Conservation (phyloP, 2,888 invertebrate species). For the Epinotia bilunana region DNA sequence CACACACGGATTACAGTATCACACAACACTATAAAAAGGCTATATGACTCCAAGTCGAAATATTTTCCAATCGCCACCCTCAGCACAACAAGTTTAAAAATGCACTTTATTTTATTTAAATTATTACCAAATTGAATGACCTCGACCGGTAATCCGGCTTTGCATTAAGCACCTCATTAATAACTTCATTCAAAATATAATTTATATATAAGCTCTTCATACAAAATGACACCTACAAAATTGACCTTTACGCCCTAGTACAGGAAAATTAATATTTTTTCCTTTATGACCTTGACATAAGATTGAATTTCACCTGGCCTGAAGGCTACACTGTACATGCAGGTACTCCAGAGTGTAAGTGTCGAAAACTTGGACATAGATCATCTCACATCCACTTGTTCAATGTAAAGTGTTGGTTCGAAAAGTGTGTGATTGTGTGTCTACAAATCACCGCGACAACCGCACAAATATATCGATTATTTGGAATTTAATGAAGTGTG, state of each 20-base stretch:
- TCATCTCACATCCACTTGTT: conserved; percentile 12
- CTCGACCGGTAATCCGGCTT: conserved; percentile 40
- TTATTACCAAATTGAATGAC: conserved; percentile 40
- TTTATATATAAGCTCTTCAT: conserved; percentile 37
- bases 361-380: conserved; percentile 27
- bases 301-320: neutral
- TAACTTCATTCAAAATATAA: conserved; percentile 41
- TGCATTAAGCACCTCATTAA: conserved; percentile 42
- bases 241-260: neutral
- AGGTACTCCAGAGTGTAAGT: conserved; percentile 46
- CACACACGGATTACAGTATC: conserved; percentile 24
- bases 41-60: too few species aligned
- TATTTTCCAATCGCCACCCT: conserved; percentile 66
- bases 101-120: conserved; percentile 41
- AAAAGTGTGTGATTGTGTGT: conserved; percentile 63
- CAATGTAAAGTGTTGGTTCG: conserved; percentile 3
- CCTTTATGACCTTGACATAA: neutral
- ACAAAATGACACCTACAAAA: conserved; percentile 40
- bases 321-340: neutral
- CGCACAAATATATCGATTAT: conserved; percentile 71
- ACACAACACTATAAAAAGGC: conserved; percentile 19
- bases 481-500: conserved; percentile 80
- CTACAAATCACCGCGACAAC: conserved; percentile 78
- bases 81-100: conserved; percentile 51
- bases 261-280: neutral